These are phyloP conservation scores for Bucco capensis DNA, from an alignment of 2,113 vertebrate species.

Conservation along the genomic window DNA sequence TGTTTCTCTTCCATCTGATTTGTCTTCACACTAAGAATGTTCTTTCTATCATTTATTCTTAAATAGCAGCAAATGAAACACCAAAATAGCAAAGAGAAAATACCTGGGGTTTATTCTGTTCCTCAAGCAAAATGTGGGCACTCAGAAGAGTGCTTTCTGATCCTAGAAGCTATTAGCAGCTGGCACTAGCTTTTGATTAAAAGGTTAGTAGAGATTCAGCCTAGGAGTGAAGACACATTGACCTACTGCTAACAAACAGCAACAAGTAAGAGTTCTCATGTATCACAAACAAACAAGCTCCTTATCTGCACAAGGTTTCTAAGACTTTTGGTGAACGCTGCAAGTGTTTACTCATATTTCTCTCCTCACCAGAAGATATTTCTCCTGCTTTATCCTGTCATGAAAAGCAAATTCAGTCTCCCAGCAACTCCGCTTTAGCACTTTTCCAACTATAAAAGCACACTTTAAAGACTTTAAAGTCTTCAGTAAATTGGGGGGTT, in stretches of 20 bases:
- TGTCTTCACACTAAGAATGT: not conserved
- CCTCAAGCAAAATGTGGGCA: not conserved
- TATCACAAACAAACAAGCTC: not conserved
- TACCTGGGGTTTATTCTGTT: not conserved
- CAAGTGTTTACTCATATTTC: not conserved
- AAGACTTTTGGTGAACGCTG: not conserved
- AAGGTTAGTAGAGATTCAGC: not conserved
- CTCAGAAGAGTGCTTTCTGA: not conserved
- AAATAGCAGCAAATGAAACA: not conserved
- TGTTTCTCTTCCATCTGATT: not conserved
- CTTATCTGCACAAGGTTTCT: not conserved
- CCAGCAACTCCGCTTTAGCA: not conserved
- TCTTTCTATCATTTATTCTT: not conserved
- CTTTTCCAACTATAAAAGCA: not conserved
- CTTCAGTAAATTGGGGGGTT: not conserved
- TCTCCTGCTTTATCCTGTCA: not conserved
- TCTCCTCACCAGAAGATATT: not conserved
- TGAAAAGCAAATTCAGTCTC: not conserved
- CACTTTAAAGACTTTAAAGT: not conserved
- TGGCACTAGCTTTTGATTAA: not conserved
- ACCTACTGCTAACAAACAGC: not conserved
- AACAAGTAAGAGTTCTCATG: not conserved
- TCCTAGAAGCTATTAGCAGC: not conserved
- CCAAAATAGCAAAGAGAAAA: not conserved
- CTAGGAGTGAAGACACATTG: not conserved